Base-by-base conservation (phyloP, 2,797 vertebrate genomes). In the Melanotaenia trifasciata region DNA sequence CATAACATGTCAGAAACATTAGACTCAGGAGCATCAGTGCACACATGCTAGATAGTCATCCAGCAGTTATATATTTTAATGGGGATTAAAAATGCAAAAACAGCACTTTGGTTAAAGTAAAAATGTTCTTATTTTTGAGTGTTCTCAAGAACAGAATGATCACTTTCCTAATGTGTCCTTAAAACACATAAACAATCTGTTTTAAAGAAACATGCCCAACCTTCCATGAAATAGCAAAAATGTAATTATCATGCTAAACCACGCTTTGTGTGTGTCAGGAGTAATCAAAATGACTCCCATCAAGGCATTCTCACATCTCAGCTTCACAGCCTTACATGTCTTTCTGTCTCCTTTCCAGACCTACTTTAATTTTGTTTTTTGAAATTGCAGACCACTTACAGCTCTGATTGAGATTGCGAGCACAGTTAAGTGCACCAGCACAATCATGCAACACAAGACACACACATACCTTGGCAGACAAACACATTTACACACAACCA, bases 381-480 rank as follows among this genome's bases (percentile, higher is more conserved):
- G 13, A 89, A 85, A 83, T 78, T 74, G 79, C 79, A 54, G 67
- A 54, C 76, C 86, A 88, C 85, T 92, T 88, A 86, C 33, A 58
- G 74, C 35, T 14, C 64, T 85, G 87, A 87, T 87, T 90, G 85
- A 77, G 67, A 75, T 67, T 74, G 64, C 68, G 65, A 80, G 72
- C 65, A 33, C 73, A 61, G 72, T 63, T 79, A 86, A 86, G 87
- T 87, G 79, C 79, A 74, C 58, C 18, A 16, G 58, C 66, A 79
- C 65, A 83, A 80, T 84, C 78, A 77, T 26, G 16, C 61, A 24
- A 65, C 45, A 61, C 47, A 59, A 22, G 60, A 68, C 66, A 40
- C 54, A 57, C 64, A 70, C 57, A 70, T 51, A 67, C 61, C 54
- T 26, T 9, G 50, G 56, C 54, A 47, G 59, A 56, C 43, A 64